Percentiles rank a stretch among this genome's conserved stretches.
Evolutionary conservation across 1,140 invertebrate genomes (phyloP).

Genomic region (Aphelenchoides avenae): DNA sequence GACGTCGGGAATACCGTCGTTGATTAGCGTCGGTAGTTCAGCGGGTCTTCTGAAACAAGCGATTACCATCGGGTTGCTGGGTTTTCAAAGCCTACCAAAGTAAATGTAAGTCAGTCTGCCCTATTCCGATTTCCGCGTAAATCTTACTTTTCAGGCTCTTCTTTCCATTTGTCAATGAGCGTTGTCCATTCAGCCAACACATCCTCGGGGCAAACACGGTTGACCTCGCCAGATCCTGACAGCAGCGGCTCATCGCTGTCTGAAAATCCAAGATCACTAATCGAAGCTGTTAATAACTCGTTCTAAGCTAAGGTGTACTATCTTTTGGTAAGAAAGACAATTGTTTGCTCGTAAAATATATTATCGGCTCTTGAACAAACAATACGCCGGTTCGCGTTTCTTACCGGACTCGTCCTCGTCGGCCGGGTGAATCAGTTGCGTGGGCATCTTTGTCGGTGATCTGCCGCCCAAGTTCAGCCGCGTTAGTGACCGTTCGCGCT

Average conservation of each 20-base stretch:
- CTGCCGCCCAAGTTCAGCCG: conserved; percentile 66
- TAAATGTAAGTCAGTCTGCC: too few species aligned
- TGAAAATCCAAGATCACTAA: conserved; percentile 41
- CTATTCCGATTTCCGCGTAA: too few species aligned
- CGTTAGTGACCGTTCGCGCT: conserved; percentile 70
- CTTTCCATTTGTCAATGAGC: conserved; percentile 74
- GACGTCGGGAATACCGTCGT: conserved; percentile 83
- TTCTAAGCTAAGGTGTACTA: conserved; percentile 8
- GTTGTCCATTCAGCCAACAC: conserved; percentile 87
- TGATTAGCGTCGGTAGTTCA: conserved; percentile 73
- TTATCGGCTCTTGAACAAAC: background rate
- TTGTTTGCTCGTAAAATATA: conserved; percentile 8
- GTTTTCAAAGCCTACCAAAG: background rate
- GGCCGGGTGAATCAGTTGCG: conserved; percentile 61
- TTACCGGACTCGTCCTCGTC: conserved; percentile 74
- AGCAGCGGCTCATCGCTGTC: conserved; percentile 87
- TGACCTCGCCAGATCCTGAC: conserved; percentile 90
- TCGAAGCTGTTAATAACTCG: conserved; percentile 19
- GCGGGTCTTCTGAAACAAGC: conserved; percentile 66
- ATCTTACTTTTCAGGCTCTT: conserved; percentile 59
- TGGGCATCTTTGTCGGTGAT: conserved; percentile 64
- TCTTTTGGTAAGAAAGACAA: background rate
- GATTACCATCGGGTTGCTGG: too few species aligned
- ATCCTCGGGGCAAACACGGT: conserved; percentile 87
- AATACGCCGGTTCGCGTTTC: conserved; percentile 1